Evolutionary conservation across 2,797 vertebrate species (phyloP).

Genomic region (Mionectes olivaceus): DNA sequence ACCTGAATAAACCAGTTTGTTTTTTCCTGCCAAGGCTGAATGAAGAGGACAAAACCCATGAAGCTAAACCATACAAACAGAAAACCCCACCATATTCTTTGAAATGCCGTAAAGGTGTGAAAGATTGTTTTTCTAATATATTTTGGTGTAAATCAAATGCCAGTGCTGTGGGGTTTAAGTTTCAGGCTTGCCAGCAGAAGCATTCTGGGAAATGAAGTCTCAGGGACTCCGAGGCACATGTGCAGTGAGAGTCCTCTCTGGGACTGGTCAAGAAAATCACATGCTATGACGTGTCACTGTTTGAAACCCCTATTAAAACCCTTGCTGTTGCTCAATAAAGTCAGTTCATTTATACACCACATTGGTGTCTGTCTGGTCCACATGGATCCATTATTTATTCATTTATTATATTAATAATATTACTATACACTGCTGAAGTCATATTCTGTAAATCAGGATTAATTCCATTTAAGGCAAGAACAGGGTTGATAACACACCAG

Average conservation of each 20-base stretch:
- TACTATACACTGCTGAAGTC: not conserved
- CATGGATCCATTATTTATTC: too few relatives aligned
- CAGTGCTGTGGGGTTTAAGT: not conserved
- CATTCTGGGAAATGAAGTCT: too few relatives aligned
- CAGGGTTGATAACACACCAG: not conserved
- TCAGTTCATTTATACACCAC: too few relatives aligned
- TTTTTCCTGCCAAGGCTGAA: not conserved
- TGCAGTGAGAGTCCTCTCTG: too few relatives aligned
- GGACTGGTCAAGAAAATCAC: too few relatives aligned
- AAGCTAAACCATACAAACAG: not conserved
- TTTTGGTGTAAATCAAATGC: not conserved
- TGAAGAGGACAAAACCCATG: not conserved
- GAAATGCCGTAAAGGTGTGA: not conserved
- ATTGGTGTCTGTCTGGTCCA: too few relatives aligned
- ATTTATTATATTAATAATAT: too few relatives aligned
- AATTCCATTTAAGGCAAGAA: not conserved
- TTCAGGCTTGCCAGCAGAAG: too few relatives aligned
- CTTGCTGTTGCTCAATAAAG: too few relatives aligned
- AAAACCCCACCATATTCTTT: not conserved
- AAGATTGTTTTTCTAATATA: not conserved
- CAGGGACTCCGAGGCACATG: too few relatives aligned
- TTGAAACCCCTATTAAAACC: too few relatives aligned
- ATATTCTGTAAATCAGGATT: not conserved
- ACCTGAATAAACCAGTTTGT: not conserved
- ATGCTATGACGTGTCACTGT: too few relatives aligned